Conservation (phyloP, 2,113 vertebrate species). For the Aptenodytes forsteri region DNA sequence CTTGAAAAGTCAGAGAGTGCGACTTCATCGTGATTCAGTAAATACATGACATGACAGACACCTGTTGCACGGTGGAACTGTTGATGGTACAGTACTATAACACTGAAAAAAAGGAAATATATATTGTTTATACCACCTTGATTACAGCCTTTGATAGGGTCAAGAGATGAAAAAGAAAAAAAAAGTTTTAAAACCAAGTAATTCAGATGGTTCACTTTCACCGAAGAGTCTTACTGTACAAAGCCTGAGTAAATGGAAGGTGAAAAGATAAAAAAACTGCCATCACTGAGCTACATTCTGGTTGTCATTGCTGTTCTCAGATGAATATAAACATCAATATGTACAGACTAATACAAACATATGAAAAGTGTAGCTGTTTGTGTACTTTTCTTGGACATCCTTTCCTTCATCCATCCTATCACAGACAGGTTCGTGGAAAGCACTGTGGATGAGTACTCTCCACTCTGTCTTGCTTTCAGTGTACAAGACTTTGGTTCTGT, state of each 20-base stretch:
- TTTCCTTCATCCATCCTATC: neutral
- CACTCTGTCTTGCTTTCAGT: neutral
- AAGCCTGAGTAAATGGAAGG: neutral
- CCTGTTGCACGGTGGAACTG: rapidly evolving
- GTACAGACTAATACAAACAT: neutral
- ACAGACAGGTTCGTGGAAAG: neutral
- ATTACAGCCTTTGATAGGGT: neutral
- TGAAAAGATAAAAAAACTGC: neutral
- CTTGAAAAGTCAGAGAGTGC: neutral
- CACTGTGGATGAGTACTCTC: neutral
- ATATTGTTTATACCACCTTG: neutral
- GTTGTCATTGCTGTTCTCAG: neutral
- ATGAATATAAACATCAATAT: neutral
- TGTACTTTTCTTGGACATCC: neutral
- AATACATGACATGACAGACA: neutral
- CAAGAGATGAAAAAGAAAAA: neutral
- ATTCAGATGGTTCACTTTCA: neutral
- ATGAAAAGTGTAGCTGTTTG: neutral
- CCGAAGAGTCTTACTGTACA: neutral
- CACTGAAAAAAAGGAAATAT: neutral
- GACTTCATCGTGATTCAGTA: neutral
- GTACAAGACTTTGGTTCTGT: neutral
- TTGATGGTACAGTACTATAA: neutral
- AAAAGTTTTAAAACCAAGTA: neutral
- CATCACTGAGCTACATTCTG: neutral